Base-by-base conservation (phyloP, 2,113 vertebrate species). In the Haemorhous mexicanus region DNA sequence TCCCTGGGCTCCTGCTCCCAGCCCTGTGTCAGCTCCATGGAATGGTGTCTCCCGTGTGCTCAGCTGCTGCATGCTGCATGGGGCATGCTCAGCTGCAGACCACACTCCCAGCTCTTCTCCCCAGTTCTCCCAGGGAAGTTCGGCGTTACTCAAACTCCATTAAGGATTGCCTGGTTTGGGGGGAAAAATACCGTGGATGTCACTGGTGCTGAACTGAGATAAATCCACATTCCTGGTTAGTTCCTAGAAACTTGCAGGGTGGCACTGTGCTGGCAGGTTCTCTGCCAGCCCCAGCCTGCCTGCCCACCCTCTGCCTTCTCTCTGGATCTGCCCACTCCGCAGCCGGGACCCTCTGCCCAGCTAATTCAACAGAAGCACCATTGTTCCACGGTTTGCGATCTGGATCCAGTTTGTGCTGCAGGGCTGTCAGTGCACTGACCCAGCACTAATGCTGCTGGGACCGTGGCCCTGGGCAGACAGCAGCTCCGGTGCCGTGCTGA, bases 401-500 rank as follows among this genome's bases (percentile, higher is more conserved):
- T 3, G 4, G 55, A 69, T 66, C 49, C 4, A 1, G 35, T 76
- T 32, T 82, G 77, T 88, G 75, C 75, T 0, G 2, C 6, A 0
- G 73, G 64, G 83, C 79, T 3, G 1, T 46, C 3, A 5, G 70
- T 64, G 84, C 35, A 0, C 75, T 88, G 92, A 92, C 74, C 87
- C 12, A 1, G 49, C 85, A 52, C 81, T 90, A 73, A 93, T 7
- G 3, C 53, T 47, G 49, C 47, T 79, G 90, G 53, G 78, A 90
- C 79, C 1, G 1, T 35, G 58, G 37, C 72, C 67, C 26, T 1
- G 5, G 41, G 26, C 72, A 44, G 64, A 61, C 46, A 10, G 35
- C 4, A 1, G 69, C 58, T 82, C 46, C 0, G 0, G 16, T 53
- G 81, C 41, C 0, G 16, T 39, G 89, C 66, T 1, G 3, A 41